Conservation (phyloP, 2,888 invertebrate species). For the Idaea dimidiata region DNA sequence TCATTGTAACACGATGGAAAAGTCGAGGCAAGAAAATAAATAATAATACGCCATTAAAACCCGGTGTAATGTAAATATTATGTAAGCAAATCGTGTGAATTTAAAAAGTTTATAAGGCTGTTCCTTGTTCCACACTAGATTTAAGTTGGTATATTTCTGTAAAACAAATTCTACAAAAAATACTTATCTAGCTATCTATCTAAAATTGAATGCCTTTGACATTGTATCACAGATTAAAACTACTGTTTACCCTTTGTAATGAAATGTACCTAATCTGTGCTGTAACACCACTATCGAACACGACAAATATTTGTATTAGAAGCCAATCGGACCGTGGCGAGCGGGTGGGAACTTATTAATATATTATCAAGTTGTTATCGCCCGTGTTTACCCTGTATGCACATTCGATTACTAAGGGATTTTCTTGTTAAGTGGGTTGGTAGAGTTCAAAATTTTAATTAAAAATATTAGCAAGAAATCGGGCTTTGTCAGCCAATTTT, state of each 20-base stretch:
- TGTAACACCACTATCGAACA: constrained; percentile 5
- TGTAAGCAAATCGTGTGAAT: too few species aligned
- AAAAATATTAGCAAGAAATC: neutral
- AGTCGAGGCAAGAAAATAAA: too few species aligned
- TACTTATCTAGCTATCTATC: too few species aligned
- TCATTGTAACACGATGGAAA: too few species aligned
- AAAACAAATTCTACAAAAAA: too few species aligned
- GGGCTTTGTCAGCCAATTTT: neutral
- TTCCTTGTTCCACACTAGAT: too few species aligned
- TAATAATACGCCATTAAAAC: too few species aligned
- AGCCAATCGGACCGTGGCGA: constrained; percentile 40
- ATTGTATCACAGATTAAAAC: neutral
- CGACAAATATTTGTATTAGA: constrained; percentile 31
- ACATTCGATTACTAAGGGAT: constrained; percentile 9
- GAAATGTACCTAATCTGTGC: neutral
- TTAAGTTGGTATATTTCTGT: too few species aligned
- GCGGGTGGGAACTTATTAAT: constrained; percentile 39
- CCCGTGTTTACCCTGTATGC: constrained; percentile 35
- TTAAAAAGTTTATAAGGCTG: too few species aligned
- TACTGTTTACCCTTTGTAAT: neutral
- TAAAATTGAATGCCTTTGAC: too few species aligned
- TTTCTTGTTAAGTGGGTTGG: neutral
- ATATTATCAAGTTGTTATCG: constrained; percentile 36
- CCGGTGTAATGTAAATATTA: too few species aligned
- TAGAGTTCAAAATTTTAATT: neutral